Base-by-base conservation (phyloP, 1,140 invertebrate genomes). In the Platorchestia sp. region DNA sequence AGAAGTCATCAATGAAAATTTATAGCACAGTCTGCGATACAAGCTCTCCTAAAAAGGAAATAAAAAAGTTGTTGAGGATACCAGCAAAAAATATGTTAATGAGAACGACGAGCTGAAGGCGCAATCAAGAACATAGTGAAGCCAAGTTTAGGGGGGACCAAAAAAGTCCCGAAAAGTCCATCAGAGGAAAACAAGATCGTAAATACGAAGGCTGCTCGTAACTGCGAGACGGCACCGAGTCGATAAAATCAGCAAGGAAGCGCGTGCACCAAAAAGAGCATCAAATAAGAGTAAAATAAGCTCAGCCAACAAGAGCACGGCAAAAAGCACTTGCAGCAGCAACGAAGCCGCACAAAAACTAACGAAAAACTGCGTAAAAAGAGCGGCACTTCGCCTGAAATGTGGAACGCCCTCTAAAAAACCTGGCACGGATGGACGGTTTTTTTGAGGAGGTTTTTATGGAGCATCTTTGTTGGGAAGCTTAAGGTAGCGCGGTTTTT, bases 351-450 rank as follows among this genome's bases (percentile, higher is more conserved):
- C 41, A 93, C 6, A 93, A 93, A 93, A 93, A 47, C 91, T 47
- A 45, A 45, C 22, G 36, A 93, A 93, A 93, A n/a, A 93, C 41
- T 7, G 45, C 10, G 10, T 16, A 44, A 93, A 93, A 93, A 93
- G 41, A 44, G 91, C 40, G 91, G 91, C 91, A 44, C 91, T 45
- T 44, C 91, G 91, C 91, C 91, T 93, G 91, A 93, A 93, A 93
- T 93, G 91, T 93, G 91, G 91, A 93, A 47, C 91, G 45, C 91
- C 40, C 45, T 40, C 43, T 42, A 93, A 93, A 93, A 93, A 93
- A 93, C 91, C 91, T 93, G 91, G 91, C 91, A 93, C 91, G 91
- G 91, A 93, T 93, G 91, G 43, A 45, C 43, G 91, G 91, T 47
- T 93, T 93, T 93, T 91, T 93, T 19, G 43, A 5, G 7, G 10